Evolutionary conservation across 2,888 invertebrate genomes (phyloP).

Genomic region (Drymonia ruficornis): DNA sequence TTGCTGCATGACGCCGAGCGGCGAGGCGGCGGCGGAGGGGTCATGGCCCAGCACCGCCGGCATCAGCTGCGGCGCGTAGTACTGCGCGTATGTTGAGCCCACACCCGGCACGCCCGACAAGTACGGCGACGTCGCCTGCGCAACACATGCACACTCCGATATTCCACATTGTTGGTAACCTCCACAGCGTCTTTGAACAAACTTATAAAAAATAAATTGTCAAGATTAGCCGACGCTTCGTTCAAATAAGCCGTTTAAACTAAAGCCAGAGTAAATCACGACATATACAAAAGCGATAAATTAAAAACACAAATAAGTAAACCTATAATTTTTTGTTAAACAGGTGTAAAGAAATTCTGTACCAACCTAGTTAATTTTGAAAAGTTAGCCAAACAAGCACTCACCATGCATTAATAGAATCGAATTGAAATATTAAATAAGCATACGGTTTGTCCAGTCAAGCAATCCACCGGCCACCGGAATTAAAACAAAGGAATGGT

Average conservation of each 20-base stretch:
- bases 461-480: slow-evolving; percentile 77
- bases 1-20: slow-evolving; percentile 94
- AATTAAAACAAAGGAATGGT: slow-evolving; percentile 50
- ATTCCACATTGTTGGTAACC: slow-evolving; percentile 6
- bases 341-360: slow-evolving; percentile 14
- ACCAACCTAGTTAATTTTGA: slow-evolving; percentile 3
- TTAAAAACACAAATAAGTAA: slow-evolving; percentile 19
- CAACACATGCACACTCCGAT: slow-evolving; percentile 40
- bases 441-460: slow-evolving; percentile 70
- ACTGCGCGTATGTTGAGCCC: slow-evolving; percentile 95
- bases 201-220: slow-evolving; percentile 9
- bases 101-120: slow-evolving; percentile 95
- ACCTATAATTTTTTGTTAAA: slow-evolving; percentile 15
- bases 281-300: slow-evolving; percentile 34
- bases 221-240: slow-evolving; percentile 6
- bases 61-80: slow-evolving; percentile 95
- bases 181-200: slow-evolving; percentile 7
- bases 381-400: slow-evolving; percentile 67
- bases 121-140: slow-evolving; percentile 95
- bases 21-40: slow-evolving; percentile 91
- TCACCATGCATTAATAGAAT: slow-evolving; percentile 65
- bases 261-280: slow-evolving; percentile 9
- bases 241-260: slow-evolving; percentile 1
- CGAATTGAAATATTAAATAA: slow-evolving; percentile 65
- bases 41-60: slow-evolving; percentile 95